A percentile compares a stretch with the other conserved stretches of the same genome.
Conservation (phyloP, 2,888 invertebrate species). For the Amphimallon solstitiale region DNA sequence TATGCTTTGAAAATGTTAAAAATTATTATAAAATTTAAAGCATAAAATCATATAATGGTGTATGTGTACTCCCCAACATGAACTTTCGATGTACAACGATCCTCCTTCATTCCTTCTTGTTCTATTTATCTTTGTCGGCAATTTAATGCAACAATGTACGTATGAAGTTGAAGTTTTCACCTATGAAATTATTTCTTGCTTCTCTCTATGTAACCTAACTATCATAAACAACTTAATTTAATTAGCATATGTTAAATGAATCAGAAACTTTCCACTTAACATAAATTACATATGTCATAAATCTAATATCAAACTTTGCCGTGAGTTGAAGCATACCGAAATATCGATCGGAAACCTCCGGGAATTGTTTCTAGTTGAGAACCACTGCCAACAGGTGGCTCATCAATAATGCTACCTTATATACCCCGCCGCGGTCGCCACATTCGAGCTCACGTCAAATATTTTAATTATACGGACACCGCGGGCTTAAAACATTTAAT, state of each 20-base stretch:
- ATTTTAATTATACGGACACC: slow-evolving; percentile 21
- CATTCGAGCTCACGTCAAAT: slow-evolving; percentile 21
- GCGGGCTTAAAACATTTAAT: slow-evolving; percentile 11
- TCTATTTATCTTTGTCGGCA: too few relatives aligned
- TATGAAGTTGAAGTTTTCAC: too few relatives aligned
- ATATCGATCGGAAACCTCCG: slow-evolving; percentile 36
- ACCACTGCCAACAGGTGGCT: slow-evolving; percentile 38
- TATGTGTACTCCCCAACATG: too few relatives aligned
- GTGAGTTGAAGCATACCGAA: slow-evolving; percentile 15
- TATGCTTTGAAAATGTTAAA: too few relatives aligned
- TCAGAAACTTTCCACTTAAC: slow-evolving; percentile 19
- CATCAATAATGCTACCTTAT: slow-evolving; percentile 38
- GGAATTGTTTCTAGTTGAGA: slow-evolving; percentile 31
- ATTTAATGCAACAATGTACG: too few relatives aligned
- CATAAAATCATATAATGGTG: too few relatives aligned
- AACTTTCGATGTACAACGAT: too few relatives aligned
- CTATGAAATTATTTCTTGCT: neutral
- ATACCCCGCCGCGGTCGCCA: slow-evolving; percentile 22
- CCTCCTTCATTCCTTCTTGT: too few relatives aligned
- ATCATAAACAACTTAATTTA: slow-evolving; percentile 7
- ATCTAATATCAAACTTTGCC: slow-evolving; percentile 34
- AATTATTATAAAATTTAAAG: too few relatives aligned
- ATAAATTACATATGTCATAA: slow-evolving; percentile 23
- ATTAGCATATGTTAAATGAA: slow-evolving; percentile 3
- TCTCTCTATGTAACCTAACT: neutral